These are phyloP conservation scores for Lasioglossum lativentre DNA, from an alignment of 2,888 invertebrate genomes.

Conservation along the genomic window DNA sequence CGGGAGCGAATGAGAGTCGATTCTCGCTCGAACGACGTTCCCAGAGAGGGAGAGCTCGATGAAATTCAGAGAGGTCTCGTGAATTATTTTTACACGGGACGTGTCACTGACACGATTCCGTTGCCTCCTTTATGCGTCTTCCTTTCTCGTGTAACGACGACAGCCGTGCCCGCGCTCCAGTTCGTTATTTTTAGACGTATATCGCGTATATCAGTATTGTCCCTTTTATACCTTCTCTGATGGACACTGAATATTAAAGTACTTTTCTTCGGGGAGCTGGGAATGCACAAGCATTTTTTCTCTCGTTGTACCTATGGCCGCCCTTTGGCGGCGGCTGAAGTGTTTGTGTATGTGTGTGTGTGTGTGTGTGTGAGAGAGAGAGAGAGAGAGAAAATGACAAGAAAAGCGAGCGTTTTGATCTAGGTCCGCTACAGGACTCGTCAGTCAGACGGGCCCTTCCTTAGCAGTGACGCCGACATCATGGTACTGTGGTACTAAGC, in stretches of 20 bases:
- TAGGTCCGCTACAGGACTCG: too few species aligned
- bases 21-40: slow-evolving; percentile 13
- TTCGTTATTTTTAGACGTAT: neutral
- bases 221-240: neutral
- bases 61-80: slow-evolving; percentile 15
- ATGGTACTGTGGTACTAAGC: too few species aligned
- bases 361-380: too few species aligned
- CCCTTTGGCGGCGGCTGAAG: too few species aligned
- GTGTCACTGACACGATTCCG: slow-evolving; percentile 15
- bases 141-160: neutral
- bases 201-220: neutral
- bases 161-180: neutral
- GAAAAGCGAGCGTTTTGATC: too few species aligned
- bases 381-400: too few species aligned
- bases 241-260: neutral
- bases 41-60: neutral
- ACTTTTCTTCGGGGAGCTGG: neutral
- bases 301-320: neutral
- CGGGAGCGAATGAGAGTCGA: neutral
- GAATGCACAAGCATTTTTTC: neutral
- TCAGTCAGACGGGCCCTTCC: too few species aligned
- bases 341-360: too few species aligned
- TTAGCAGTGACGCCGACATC: too few species aligned
- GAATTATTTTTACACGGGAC: slow-evolving; percentile 20
- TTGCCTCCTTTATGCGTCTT: neutral